Evolutionary conservation across 2,797 vertebrate genomes (phyloP), one percentile per base, ranked within the genome.

Genomic region (Rhinichthys osculus): DNA sequence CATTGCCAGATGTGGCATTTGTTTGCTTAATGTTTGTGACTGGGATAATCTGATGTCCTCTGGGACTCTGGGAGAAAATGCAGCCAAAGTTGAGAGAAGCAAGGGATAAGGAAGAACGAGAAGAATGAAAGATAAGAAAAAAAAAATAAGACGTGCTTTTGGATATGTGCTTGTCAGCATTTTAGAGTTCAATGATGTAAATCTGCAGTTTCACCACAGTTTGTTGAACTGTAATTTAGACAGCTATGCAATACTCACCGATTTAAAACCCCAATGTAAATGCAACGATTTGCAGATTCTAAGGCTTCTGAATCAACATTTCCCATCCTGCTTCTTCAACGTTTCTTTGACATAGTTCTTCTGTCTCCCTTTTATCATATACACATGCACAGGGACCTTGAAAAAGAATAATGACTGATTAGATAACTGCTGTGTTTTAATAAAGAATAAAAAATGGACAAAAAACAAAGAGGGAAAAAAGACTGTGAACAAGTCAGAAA

Each of bases 1-100:
- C 83, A 71, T 86, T 77, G 69, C 85, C 89, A 69, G 44, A 71
- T 85, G 80, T 90, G 90, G 87, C 81, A 90, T 77, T 78, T 90
- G 87, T 91, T 91, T 91, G 86, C 89, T 87, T 87, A 92, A 90
- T 91, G 89, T 89, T 91, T 87, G 87, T 70, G 17, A 74, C 35
- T 42, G 35, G 82, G 71, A 85, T 88, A 86, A 90, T 88, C 78
- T 83, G 81, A 87, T 83, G 16, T 54, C 50, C 89, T 86, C 79
- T 85, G 76, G 82, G 86, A 76, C 81, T 50, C 38, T 73, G 73
- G 17, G 59, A 85, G 87, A 86, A 88, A 89, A 81, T 84, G 82
- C 86, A 82, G 83, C 67, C 86, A 74, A 50, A 67, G 82, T 47
- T 90, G 79, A 87, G 83, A 72, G 73, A 89, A 80, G 77, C 70